Conservation (phyloP, 2,797 vertebrate species). For the Anniella stebbinsi region DNA sequence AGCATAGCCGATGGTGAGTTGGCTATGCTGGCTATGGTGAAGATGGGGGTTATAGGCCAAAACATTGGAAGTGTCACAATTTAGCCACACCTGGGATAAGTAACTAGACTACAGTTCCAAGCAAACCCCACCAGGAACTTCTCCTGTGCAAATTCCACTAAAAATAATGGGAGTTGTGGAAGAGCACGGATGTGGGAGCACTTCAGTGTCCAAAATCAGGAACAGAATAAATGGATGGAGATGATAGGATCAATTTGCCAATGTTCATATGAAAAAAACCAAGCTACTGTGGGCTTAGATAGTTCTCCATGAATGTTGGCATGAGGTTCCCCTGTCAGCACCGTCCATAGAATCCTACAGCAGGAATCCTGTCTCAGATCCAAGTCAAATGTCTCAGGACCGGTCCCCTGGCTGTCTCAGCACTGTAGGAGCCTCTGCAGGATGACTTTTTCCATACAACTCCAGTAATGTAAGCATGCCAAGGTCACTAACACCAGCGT, state of each 20-base stretch:
- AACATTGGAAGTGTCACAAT: too few relatives aligned
- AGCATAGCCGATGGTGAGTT: too few relatives aligned
- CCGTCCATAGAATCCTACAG: neutral
- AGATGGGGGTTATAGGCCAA: too few relatives aligned
- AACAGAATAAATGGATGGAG: neutral
- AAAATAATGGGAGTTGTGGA: neutral
- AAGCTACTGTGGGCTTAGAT: neutral
- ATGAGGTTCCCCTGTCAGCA: neutral
- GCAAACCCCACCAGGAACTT: neutral
- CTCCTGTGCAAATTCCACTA: neutral
- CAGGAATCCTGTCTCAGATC: neutral
- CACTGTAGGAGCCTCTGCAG: neutral
- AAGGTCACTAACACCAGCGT: neutral
- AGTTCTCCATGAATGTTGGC: too few relatives aligned
- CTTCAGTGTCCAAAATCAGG: neutral
- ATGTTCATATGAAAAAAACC: neutral
- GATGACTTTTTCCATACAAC: neutral
- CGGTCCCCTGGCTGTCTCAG: neutral
- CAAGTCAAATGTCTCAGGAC: neutral
- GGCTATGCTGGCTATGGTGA: too few relatives aligned
- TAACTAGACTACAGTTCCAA: neutral
- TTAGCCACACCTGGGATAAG: neutral
- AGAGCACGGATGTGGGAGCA: neutral
- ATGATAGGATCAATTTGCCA: neutral
- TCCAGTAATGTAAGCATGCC: neutral